Base-by-base conservation (phyloP, 2,113 vertebrate genomes). In the Rissa tridactyla region DNA sequence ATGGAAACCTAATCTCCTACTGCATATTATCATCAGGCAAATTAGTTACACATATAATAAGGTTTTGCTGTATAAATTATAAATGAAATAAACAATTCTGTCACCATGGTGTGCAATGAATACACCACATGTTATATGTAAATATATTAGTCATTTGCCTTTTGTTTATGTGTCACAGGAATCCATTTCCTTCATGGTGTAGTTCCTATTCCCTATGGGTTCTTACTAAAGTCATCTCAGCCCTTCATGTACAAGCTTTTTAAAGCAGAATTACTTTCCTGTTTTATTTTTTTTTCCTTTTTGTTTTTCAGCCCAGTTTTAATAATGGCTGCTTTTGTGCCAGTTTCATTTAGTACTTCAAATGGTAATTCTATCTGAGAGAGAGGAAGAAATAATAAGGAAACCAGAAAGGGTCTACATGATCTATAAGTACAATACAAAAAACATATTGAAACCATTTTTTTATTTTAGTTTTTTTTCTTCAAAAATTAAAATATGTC, bases 21-120 rank as follows among this genome's bases (percentile, higher is more conserved):
- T 82, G 91, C 97, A 97, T 96, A 97, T 98, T 98, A 98, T 98
- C 97, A 97, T 98, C 97, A 97, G 97, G 97, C 95, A 98, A 97
- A 98, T 98, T 98, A 98, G 97, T 98, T 98, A 98, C 98, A 98
- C 98, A 98, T 98, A 98, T 98, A 98, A 98, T 98, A 98, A 98
- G 98, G 92, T 98, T 98, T 98, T 98, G 57, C 92, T 92, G 95
- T 96, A 98, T 98, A 98, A 98, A 98, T 98, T 98, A 98, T 98
- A 98, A 98, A 98, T 98, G 98, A 98, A 98, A 98, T 98, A 98
- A 98, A 98, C 98, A 98, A 96, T 98, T 96, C 96, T 98, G 97
- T 98, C 97, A 98, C 97, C 93, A 80, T 96, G 96, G 98, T 97
- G 97, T 97, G 97, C 97, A 97, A 97, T 97, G 97, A 98, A 98